These are phyloP conservation scores for Drosophila lacertosa DNA, from an alignment of 1,140 invertebrate species.

Conservation along the genomic window DNA sequence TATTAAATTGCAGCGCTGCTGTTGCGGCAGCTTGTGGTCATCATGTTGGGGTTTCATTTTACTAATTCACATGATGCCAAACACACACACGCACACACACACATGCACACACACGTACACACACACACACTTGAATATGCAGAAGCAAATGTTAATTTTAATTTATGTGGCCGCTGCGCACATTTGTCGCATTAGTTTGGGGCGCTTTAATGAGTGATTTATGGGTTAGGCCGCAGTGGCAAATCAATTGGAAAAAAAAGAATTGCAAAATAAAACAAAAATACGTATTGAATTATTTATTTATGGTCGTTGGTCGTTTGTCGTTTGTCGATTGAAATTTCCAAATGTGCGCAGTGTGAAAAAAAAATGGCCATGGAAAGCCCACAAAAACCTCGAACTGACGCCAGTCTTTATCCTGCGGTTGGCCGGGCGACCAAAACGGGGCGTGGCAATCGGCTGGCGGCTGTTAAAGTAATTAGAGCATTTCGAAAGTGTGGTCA, in stretches of 20 bases:
- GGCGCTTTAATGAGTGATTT: slow-evolving; percentile 79
- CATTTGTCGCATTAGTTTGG: slow-evolving; percentile 79
- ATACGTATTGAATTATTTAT: slow-evolving; percentile 71
- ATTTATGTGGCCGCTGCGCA: slow-evolving; percentile 73
- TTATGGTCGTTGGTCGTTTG: slow-evolving; percentile 44
- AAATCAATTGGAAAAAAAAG: slow-evolving; percentile 32
- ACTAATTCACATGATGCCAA: slow-evolving; percentile 74
- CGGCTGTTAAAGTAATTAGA: slow-evolving; percentile 78
- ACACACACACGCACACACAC: slow-evolving; percentile 20
- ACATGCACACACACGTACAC: slow-evolving; percentile 1
- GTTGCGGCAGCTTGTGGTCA: slow-evolving; percentile 75
- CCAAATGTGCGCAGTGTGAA: slow-evolving; percentile 51
- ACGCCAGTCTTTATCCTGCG: slow-evolving; percentile 2
- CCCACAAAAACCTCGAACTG: not conserved
- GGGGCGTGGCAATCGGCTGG: slow-evolving; percentile 39
- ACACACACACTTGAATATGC: slow-evolving; percentile 5
- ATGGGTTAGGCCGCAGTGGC: slow-evolving; percentile 56
- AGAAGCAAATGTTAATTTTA: slow-evolving; percentile 75
- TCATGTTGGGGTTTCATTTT: slow-evolving; percentile 75
- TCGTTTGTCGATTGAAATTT: slow-evolving; percentile 31
- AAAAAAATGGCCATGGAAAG: slow-evolving; percentile 22
- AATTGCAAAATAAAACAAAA: slow-evolving; percentile 37
- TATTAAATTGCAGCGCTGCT: slow-evolving; percentile 67
- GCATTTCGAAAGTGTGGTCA: slow-evolving; percentile 57
- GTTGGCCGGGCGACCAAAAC: slow-evolving; percentile 7